These are phyloP conservation scores for Drosophila erecta DNA, from an alignment of 1,140 invertebrate species.

Conservation along the genomic window DNA sequence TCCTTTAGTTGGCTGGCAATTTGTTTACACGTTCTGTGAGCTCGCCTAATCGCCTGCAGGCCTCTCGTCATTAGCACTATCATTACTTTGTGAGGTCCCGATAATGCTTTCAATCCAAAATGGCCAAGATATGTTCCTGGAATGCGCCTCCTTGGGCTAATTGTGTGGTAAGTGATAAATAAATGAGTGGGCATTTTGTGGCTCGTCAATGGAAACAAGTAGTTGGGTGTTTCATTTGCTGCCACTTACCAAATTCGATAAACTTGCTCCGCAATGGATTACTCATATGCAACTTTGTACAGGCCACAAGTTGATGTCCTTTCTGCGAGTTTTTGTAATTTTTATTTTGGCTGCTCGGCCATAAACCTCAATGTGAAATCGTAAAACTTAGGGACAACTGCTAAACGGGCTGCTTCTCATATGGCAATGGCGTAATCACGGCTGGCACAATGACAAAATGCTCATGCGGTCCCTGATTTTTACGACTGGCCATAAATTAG, in stretches of 20 bases:
- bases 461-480: slow-evolving; percentile 54
- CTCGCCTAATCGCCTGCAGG: slow-evolving; percentile 52
- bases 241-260: background rate
- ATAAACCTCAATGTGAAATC: slow-evolving; percentile 68
- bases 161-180: slow-evolving; percentile 18
- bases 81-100: slow-evolving; percentile 16
- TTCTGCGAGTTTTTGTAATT: background rate
- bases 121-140: slow-evolving; percentile 1
- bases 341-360: slow-evolving; percentile 26
- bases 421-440: slow-evolving; percentile 62
- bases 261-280: background rate
- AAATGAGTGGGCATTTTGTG: slow-evolving; percentile 5
- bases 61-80: slow-evolving; percentile 63
- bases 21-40: slow-evolving; percentile 48
- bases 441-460: slow-evolving; percentile 64
- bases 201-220: background rate
- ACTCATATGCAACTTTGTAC: slow-evolving; percentile 13
- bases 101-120: slow-evolving; percentile 8
- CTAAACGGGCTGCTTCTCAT: slow-evolving; percentile 27
- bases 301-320: slow-evolving; percentile 5
- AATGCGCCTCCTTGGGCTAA: background rate
- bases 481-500: slow-evolving; percentile 69
- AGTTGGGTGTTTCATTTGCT: background rate
- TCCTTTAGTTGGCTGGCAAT: slow-evolving; percentile 44
- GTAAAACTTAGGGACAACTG: slow-evolving; percentile 52